Base-by-base conservation (phyloP, 1,140 invertebrate species). In the Drosophila sechellia region DNA sequence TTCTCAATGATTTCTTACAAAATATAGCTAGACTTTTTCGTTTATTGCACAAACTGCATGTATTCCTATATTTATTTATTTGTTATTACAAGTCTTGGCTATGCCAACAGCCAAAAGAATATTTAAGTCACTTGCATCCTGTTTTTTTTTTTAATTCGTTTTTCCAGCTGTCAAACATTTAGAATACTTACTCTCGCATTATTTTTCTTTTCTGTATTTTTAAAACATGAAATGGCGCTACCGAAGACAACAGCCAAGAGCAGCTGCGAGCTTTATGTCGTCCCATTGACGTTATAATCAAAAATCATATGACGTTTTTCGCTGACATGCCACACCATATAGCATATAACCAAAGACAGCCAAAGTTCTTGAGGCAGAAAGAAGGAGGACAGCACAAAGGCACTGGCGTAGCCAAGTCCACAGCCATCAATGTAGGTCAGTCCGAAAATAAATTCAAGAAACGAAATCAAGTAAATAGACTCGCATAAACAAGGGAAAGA, bases 381-480 rank as follows among this genome's bases (percentile, higher is more conserved):
- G 35, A 10, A 55, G 53, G 37, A 72, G 46, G 20, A 49, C 54
- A 39, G 45, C 34, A 57, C 48, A 50, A 25, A 69, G 65, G 52
- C 73, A 56, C 15, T 31, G 40, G 46, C 48, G 13, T 56, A 37
- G 39, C 37, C 43, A 71, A 54, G 49, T 43, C 39, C n/a, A 35
- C 58, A 55, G 60, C 49, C 61, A 70, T 63, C 77, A 78, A 86
- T 85, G 81, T 86, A 85, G 81, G 81, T 86, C 81, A 86, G 81
- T 78, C 77, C 74, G 69, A 85, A 86, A 86, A 86, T 86, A 86
- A 77, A 84, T 77, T 79, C 39, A 27, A 64, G 63, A 75, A 74
- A 70, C 56, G 42, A 54, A 77, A 72, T 70, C 42, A 68, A 80
- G 63, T 66, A 70, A 77, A 74, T 74, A 71, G 58, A 79, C 65